These are phyloP conservation scores for Halisarca cf. caerulea DNA, from an alignment of 37 sponge, comb jelly and placozoan genomes.

Conservation along the genomic window DNA sequence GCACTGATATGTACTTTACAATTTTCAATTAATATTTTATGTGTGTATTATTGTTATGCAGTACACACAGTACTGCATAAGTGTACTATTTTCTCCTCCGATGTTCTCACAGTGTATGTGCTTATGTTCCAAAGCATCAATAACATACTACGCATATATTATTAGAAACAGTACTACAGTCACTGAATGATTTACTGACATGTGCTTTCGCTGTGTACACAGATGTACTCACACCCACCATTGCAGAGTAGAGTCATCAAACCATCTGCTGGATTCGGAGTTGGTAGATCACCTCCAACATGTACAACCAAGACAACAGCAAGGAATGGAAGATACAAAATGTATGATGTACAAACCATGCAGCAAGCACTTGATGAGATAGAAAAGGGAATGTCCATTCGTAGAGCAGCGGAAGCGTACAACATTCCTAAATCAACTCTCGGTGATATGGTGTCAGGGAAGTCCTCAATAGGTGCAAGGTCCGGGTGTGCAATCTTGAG, in stretches of 20 bases:
- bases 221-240: conserved; percentile 15
- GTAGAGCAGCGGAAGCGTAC: conserved; percentile 18
- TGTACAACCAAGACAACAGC: neutral
- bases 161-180: no score
- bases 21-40: no score
- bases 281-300: neutral
- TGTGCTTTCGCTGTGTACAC: neutral
- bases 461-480: neutral
- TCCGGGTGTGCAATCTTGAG: neutral
- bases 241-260: neutral
- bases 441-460: conserved; percentile 26
- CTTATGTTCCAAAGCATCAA: no score
- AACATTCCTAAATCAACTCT: conserved; percentile 4
- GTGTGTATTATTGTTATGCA: no score
- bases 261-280: neutral
- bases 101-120: no score
- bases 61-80: no score
- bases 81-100: no score
- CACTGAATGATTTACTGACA: no score
- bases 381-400: conserved; percentile 2
- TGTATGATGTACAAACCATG: neutral
- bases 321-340: neutral
- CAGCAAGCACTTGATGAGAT: neutral
- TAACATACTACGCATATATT: no score
- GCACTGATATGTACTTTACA: no score